phyloP scores from a whole-genome alignment of 1,140 invertebrate genomes.

The Ylistrum balloti region DNA sequence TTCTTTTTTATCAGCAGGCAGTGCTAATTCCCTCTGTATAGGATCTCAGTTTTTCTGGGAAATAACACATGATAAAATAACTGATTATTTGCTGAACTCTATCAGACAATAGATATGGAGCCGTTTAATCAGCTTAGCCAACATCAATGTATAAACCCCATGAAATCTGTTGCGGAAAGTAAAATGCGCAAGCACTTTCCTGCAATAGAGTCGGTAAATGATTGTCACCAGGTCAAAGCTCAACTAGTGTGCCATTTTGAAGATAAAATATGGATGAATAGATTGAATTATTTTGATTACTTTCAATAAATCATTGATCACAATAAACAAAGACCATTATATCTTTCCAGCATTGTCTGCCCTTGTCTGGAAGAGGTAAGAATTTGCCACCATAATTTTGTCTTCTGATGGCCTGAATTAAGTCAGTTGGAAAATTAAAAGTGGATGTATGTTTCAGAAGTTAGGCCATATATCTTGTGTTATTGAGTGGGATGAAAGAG shows the following conservation, averaged over 20 bases:
- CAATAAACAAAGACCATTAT: neutral
- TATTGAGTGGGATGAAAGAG: slow-evolving; percentile 33
- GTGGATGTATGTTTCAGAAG: slow-evolving; percentile 27
- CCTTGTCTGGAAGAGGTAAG: neutral
- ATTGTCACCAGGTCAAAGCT: neutral
- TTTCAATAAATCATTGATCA: slow-evolving; percentile 28
- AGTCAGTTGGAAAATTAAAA: slow-evolving; percentile 40
- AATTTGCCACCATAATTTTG: neutral
- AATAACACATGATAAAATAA: slow-evolving; percentile 18
- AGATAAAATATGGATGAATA: slow-evolving; percentile 36
- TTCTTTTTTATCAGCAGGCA: neutral
- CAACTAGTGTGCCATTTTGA: slow-evolving; percentile 33
- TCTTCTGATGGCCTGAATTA: slow-evolving; percentile 17
- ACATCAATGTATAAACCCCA: neutral
- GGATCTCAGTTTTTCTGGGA: neutral
- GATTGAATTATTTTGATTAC: slow-evolving; percentile 40
- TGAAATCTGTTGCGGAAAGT: slow-evolving; percentile 13
- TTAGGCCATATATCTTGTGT: neutral
- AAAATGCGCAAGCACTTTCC: slow-evolving; percentile 11
- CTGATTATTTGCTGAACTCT: slow-evolving; percentile 8
- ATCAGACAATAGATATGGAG: slow-evolving; percentile 18
- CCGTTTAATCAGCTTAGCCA: neutral
- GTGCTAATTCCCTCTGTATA: neutral
- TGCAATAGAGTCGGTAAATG: neutral
- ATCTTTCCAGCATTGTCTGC: slow-evolving; percentile 3